Evolutionary conservation across 2,888 invertebrate species (phyloP), one percentile per base, ranked within the genome.

Genomic region (Andricus quercusramuli): DNA sequence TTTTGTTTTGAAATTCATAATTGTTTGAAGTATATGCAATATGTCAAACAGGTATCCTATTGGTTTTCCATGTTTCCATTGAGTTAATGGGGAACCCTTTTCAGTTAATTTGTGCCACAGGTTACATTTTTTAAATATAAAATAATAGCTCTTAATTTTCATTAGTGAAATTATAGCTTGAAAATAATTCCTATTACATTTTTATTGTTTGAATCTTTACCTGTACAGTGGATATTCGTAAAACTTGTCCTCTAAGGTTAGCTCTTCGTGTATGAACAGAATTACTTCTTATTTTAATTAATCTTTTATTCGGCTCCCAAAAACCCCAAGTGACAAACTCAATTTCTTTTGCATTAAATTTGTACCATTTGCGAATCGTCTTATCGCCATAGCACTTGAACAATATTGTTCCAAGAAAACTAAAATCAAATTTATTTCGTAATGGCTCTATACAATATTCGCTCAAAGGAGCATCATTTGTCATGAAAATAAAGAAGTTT

Each of bases 311-410:
- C 0, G 59, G 11, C 79, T 4, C 84, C 88, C 56, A 56, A 13
- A 86, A 79, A n/a, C 84, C 68, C 4, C 25, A 22, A 1, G 78
- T 80, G 51, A 79, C 56, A 5, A 83, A 85, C 2, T 77, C 11
- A 29, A 83, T 85, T 0, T 81, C 77, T 2, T 77, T 41, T 2
- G 85, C 41, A 0, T 85, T 76, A 82, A n/a, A 56, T 11, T 9
- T n/a, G n/a, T 88, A 90, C 88, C 89, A 89, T 70, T 89, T 88
- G 11, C 79, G 77, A 4, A 89, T 29, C 1, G 15, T 65, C 5
- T 79, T 15, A 37, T 85, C 77, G 0, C 81, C 74, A 32, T 82
- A 79, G 32, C 88, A 87, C 8, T 83, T 82, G 1, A 90, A 86
- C 22, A 89, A 51, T 85, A 89, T 85, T 80, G 51, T n/a, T 20